Conservation (phyloP, 2,797 vertebrate species). For the Siniperca undulata region DNA sequence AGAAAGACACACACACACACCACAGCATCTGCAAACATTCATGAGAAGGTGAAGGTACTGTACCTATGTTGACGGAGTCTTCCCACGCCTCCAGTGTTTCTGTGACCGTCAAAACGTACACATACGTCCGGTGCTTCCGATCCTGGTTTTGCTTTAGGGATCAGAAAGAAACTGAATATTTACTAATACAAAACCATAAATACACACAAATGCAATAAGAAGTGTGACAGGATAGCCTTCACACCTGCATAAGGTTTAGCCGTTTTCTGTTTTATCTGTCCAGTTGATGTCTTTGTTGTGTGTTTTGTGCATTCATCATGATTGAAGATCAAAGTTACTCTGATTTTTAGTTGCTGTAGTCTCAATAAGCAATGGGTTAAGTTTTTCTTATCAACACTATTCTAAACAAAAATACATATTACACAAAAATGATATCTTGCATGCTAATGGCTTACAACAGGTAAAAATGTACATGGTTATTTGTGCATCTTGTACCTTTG, state of each 20-base stretch:
- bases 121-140: slow-evolving; percentile 96
- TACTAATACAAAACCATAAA: background rate
- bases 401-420: background rate
- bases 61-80: slow-evolving; percentile 98
- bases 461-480: background rate
- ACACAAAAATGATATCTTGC: background rate
- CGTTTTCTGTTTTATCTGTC: background rate
- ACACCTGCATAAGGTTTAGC: background rate
- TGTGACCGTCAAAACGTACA: slow-evolving; percentile 97
- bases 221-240: background rate
- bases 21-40: slow-evolving; percentile 1
- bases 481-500: background rate
- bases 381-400: background rate
- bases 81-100: slow-evolving; percentile 99
- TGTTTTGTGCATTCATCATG: background rate
- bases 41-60: slow-evolving; percentile 20
- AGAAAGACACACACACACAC: background rate
- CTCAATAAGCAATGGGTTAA: background rate
- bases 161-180: slow-evolving; percentile 22
- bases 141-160: slow-evolving; percentile 95
- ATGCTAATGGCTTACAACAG: background rate
- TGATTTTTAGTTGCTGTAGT: no score
- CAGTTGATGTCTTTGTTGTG: no score
- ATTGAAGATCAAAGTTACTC: background rate
- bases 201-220: background rate